These are phyloP conservation scores for Echinarachnius parma DNA, from an alignment of 53 echinoderm and acorn worm species.

Conservation along the genomic window DNA sequence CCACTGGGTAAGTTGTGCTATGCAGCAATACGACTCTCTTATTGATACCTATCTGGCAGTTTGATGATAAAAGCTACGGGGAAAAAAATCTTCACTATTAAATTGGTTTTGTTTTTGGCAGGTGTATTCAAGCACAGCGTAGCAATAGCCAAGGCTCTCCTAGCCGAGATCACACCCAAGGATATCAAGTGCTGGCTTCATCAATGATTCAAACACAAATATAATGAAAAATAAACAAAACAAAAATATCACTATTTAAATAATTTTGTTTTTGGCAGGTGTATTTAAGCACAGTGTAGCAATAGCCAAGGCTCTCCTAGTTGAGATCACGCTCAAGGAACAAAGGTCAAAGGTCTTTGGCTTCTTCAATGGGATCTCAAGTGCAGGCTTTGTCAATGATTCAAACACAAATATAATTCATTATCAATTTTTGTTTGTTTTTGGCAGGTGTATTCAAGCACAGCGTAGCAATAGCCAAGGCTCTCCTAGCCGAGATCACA, in stretches of 20 bases:
- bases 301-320: constrained; percentile 68
- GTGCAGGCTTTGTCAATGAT: constrained; percentile 74
- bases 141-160: constrained; percentile 64
- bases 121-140: constrained; percentile 90
- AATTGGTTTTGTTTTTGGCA: too few species aligned
- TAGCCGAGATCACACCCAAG: constrained; percentile 86
- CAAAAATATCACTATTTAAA: too few species aligned
- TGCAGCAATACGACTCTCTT: too few species aligned
- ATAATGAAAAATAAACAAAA: too few species aligned
- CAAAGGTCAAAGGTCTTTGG: constrained; percentile 86
- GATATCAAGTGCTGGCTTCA: constrained; percentile 66
- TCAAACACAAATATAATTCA: background rate
- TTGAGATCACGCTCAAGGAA: constrained; percentile 76
- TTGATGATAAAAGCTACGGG: too few species aligned
- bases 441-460: constrained; percentile 95
- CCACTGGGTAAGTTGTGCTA: constrained; percentile 70
- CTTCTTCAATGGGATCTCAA: constrained; percentile 76
- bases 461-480: constrained; percentile 66
- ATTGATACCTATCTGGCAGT: too few species aligned
- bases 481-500: constrained; percentile 84
- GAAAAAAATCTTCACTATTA: too few species aligned
- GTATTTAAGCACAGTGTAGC: constrained; percentile 83
- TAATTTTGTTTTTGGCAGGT: too few species aligned
- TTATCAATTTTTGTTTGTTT: constrained; percentile 15
- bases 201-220: too few species aligned